phyloP scores from a whole-genome alignment of 2,797 vertebrate genomes.

The Rhynchotus rufescens region DNA sequence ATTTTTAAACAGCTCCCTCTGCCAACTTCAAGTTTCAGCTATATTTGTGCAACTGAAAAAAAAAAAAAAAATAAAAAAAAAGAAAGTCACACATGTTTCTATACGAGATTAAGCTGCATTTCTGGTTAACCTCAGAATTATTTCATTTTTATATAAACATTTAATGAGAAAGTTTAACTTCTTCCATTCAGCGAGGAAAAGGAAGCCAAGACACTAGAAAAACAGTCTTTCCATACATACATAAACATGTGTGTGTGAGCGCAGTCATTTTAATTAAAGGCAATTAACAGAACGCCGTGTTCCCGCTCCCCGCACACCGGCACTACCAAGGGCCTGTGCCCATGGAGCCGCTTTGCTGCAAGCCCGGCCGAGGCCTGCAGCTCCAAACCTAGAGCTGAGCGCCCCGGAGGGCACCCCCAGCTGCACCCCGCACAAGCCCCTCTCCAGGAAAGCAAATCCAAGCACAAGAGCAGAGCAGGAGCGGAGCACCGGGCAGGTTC shows the following conservation, averaged over 20 bases:
- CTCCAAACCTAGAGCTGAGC: background rate
- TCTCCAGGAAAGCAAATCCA: background rate
- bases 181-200: slow-evolving; percentile 57
- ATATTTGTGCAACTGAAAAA: slow-evolving; percentile 64
- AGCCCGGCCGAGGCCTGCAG: slow-evolving; percentile 20
- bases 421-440: background rate
- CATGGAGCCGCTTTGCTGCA: slow-evolving; percentile 9
- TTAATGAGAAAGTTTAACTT: slow-evolving; percentile 70
- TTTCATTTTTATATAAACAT: slow-evolving; percentile 68
- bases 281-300: slow-evolving; percentile 50
- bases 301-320: slow-evolving; percentile 30
- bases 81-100: slow-evolving; percentile 20
- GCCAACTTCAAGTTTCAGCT: slow-evolving; percentile 72
- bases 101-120: slow-evolving; percentile 62
- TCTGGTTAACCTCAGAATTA: slow-evolving; percentile 74
- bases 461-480: background rate
- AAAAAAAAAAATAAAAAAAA: background rate
- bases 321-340: slow-evolving; percentile 6
- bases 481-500: slow-evolving; percentile 5
- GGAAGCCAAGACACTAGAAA: slow-evolving; percentile 60
- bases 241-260: background rate
- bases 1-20: slow-evolving; percentile 72
- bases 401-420: background rate
- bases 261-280: slow-evolving; percentile 61
- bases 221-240: background rate